Percentiles rank a stretch among this genome's conserved stretches.
Evolutionary conservation across 2,113 vertebrate genomes (phyloP).

Genomic region (Lampris megalopsis): DNA sequence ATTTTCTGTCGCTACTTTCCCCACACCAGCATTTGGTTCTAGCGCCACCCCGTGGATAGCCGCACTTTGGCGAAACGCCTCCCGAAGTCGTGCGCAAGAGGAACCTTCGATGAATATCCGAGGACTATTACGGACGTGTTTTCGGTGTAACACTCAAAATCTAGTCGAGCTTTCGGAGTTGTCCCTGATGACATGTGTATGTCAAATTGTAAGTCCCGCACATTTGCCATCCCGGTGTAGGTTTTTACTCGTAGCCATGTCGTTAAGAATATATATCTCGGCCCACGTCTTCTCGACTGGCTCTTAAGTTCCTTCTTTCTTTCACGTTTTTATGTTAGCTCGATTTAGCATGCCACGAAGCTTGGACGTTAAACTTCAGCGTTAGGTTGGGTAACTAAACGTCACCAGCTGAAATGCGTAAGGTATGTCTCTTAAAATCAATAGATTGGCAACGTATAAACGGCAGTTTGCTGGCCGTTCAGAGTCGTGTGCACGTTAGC

Average conservation of each 20-base stretch:
- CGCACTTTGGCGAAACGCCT: neutral
- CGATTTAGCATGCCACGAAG: conserved; percentile 61
- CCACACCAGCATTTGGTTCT: neutral
- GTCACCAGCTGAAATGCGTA: too few relatives aligned
- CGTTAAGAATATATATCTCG: neutral
- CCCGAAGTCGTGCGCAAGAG: conserved; percentile 6
- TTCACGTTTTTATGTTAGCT: conserved; percentile 64
- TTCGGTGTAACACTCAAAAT: conserved; percentile 74
- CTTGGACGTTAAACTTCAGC: conserved; percentile 6
- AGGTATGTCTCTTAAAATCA: neutral
- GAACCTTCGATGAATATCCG: conserved; percentile 24
- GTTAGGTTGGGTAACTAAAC: too few relatives aligned
- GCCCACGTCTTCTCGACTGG: too few relatives aligned
- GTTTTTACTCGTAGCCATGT: conserved; percentile 29
- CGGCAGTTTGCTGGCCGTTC: neutral
- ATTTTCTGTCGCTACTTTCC: neutral
- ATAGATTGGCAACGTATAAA: neutral
- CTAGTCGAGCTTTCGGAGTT: neutral
- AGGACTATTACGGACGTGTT: conserved; percentile 54
- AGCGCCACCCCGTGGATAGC: conserved; percentile 45
- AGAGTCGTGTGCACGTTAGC: too few relatives aligned
- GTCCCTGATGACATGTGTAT: conserved; percentile 50
- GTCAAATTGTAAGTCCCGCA: neutral
- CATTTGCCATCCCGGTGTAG: neutral
- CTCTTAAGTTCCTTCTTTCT: neutral